Evolutionary conservation across 2,797 vertebrate genomes (phyloP).

Genomic region (Mastacembelus armatus): DNA sequence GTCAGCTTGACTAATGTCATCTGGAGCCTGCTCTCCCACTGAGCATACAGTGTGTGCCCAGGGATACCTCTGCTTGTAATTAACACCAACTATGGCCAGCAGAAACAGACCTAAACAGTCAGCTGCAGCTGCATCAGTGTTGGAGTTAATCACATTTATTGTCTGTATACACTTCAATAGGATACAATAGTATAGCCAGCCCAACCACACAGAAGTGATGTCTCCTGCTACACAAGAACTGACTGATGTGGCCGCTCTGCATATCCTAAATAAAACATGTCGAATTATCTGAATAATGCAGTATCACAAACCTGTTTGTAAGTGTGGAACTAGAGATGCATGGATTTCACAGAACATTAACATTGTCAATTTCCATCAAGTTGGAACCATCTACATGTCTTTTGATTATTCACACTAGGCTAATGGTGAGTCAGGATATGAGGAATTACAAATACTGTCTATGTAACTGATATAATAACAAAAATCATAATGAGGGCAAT

Average conservation of each 20-base stretch:
- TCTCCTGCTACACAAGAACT: constrained; percentile 5
- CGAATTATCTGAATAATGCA: constrained; percentile 7
- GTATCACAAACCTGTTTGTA: not conserved
- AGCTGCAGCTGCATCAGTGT: not conserved
- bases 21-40: constrained; percentile 61
- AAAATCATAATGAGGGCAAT: not conserved
- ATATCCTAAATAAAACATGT: not conserved
- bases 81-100: constrained; percentile 25
- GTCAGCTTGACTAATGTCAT: constrained; percentile 77
- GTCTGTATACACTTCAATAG: constrained; percentile 27
- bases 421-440: not conserved
- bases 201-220: not conserved
- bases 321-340: too few relatives aligned
- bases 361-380: too few relatives aligned
- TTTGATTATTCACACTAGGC: not conserved
- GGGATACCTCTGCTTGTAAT: constrained; percentile 56
- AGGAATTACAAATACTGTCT: not conserved
- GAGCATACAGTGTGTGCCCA: constrained; percentile 47
- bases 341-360: not conserved
- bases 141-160: constrained; percentile 53
- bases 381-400: constrained; percentile 6
- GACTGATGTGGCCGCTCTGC: constrained; percentile 9
- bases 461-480: constrained; percentile 7
- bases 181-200: constrained; percentile 20
- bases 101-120: constrained; percentile 38